phyloP scores from a whole-genome alignment of 2,797 vertebrate species.

The Aeoliscus strigatus region DNA sequence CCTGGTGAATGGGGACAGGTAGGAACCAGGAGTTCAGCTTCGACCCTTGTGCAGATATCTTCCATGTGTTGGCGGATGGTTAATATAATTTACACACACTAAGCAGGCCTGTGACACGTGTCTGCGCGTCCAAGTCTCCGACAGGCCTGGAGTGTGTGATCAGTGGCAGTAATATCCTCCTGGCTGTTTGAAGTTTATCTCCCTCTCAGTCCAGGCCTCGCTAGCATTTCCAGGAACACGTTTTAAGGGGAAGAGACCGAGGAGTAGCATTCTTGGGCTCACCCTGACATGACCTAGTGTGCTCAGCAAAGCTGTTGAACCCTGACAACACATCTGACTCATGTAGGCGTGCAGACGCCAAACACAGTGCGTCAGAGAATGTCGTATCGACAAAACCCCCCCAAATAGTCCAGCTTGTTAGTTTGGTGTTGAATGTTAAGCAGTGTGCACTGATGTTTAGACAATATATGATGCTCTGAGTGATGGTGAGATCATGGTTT shows the following conservation, averaged over 20 bases:
- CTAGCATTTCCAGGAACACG: slow-evolving; percentile 66
- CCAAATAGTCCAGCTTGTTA: slow-evolving; percentile 39
- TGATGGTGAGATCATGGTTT: slow-evolving; percentile 15
- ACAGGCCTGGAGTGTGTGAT: slow-evolving; percentile 54
- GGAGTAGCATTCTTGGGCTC: slow-evolving; percentile 47
- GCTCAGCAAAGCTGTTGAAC: slow-evolving; percentile 30
- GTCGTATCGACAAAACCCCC: slow-evolving; percentile 26
- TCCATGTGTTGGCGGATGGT: slow-evolving; percentile 52
- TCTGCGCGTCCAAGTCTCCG: slow-evolving; percentile 22
- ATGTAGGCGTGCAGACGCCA: slow-evolving; percentile 31
- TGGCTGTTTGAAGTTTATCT: slow-evolving; percentile 72
- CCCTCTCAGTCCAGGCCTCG: slow-evolving; percentile 44
- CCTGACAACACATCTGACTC: slow-evolving; percentile 58
- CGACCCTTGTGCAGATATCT: slow-evolving; percentile 19
- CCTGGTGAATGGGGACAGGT: slow-evolving; percentile 98
- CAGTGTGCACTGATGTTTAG: slow-evolving; percentile 32
- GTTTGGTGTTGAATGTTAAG: slow-evolving; percentile 50
- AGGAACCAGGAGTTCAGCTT: slow-evolving; percentile 10
- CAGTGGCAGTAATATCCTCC: slow-evolving; percentile 48
- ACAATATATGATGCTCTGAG: background rate
- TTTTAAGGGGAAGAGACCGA: slow-evolving; percentile 51
- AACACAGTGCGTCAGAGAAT: slow-evolving; percentile 48
- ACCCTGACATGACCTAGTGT: slow-evolving; percentile 43
- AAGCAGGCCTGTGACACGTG: slow-evolving; percentile 43
- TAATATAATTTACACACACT: slow-evolving; percentile 68